Evolutionary conservation across 2,888 invertebrate genomes (phyloP).

Genomic region (Macrosiphum euphorbiae): DNA sequence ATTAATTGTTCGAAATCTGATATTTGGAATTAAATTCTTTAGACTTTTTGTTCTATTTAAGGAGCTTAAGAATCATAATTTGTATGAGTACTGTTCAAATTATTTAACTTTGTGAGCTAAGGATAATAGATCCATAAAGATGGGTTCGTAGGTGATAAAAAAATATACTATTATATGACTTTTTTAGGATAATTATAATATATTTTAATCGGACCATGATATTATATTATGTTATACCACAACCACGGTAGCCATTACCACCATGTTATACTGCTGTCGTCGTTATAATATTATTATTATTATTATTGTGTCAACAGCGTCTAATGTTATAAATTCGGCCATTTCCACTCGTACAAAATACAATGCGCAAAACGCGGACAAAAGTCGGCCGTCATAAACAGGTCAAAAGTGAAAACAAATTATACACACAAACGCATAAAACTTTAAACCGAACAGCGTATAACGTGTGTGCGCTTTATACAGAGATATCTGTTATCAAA

Average conservation of each 20-base stretch:
- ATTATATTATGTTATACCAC: neutral
- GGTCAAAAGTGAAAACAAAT: constrained; percentile 5
- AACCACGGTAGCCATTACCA: neutral
- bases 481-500: neutral
- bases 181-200: no score
- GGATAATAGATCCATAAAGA: no score
- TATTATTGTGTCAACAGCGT: neutral
- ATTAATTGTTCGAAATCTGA: no score
- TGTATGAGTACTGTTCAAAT: no score
- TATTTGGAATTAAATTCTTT: no score
- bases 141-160: no score
- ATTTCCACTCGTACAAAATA: neutral
- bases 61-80: no score
- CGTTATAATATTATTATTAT: neutral
- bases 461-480: neutral
- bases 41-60: no score
- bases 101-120: no score
- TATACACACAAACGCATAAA: neutral
- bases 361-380: neutral
- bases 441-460: neutral
- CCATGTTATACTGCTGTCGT: neutral
- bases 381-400: neutral
- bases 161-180: no score
- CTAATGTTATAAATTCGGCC: neutral
- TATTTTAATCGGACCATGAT: neutral